phyloP scores from a whole-genome alignment of 2,797 vertebrate genomes.

The Karalla daura region DNA sequence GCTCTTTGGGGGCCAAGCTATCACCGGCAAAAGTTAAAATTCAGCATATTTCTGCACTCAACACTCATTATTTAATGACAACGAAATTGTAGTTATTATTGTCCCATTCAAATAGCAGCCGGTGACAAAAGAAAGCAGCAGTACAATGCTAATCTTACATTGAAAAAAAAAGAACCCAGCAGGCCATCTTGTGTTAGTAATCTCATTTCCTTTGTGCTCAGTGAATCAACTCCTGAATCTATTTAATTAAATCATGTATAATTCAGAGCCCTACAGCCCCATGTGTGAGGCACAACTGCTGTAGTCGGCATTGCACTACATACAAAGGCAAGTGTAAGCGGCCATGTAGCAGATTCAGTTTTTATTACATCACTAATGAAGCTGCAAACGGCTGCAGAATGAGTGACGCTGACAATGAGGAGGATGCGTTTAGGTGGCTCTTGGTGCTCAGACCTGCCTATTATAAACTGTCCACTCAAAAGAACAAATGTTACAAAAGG shows the following conservation, averaged over 20 bases:
- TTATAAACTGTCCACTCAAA: slow-evolving; percentile 1
- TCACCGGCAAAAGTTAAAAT: slow-evolving; percentile 41
- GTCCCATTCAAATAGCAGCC: slow-evolving; percentile 44
- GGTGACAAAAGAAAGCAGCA: slow-evolving; percentile 50
- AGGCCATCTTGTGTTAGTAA: slow-evolving; percentile 54
- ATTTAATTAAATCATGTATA: slow-evolving; percentile 79
- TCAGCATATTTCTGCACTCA: slow-evolving; percentile 61
- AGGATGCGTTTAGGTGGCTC: background rate
- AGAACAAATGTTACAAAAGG: background rate
- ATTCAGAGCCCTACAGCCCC: slow-evolving; percentile 65
- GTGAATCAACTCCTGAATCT: slow-evolving; percentile 65
- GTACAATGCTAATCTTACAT: slow-evolving; percentile 56
- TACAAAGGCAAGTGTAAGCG: slow-evolving; percentile 42
- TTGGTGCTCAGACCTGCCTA: background rate
- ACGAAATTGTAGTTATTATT: slow-evolving; percentile 57
- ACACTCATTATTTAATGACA: slow-evolving; percentile 65
- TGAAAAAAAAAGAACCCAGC: slow-evolving; percentile 43
- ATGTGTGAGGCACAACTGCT: slow-evolving; percentile 36
- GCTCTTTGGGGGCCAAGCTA: slow-evolving; percentile 9
- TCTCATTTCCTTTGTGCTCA: slow-evolving; percentile 72
- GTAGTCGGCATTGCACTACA: slow-evolving; percentile 31
- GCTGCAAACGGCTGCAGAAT: slow-evolving; percentile 20
- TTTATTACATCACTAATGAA: slow-evolving; percentile 55
- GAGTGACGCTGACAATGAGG: slow-evolving; percentile 20
- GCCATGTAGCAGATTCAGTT: slow-evolving; percentile 25